Evolutionary conservation across 1,140 invertebrate genomes (phyloP), one percentile per base, ranked within the genome.

Genomic region (Bilobella aurantiaca): DNA sequence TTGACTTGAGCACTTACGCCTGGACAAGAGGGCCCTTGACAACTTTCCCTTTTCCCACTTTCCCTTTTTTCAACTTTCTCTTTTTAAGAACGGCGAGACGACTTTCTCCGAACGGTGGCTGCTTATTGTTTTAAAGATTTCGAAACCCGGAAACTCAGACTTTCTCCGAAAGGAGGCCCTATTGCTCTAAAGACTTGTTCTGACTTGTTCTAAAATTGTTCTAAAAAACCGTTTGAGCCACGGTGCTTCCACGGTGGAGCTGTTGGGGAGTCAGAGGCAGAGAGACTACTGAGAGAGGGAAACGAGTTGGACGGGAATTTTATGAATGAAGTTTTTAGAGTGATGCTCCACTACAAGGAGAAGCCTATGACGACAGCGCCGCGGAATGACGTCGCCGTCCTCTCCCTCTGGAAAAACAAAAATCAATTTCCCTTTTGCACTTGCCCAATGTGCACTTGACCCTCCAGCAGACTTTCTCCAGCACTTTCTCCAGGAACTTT

Each of bases 251-350:
- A 53, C 14, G 23, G 49, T 18, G 49, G 21, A 18, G 23, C 49
- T 53, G 5, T 12, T 16, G 49, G n/a, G n/a, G n/a, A 53, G 3
- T 23, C 12, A 23, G 21, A 14, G 23, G 49, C 14, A 5, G 49
- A 23, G 14, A 18, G 14, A 8, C 23, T 29, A 70, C 71, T 73
- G 68, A 73, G 57, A 64, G 68, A 70, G 65, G 67, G 63, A 67
- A 62, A 37, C 56, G 37, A 23, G 56, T 60, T n/a, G 23, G 58
- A 66, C 63, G 61, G 65, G 65, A 67, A 73, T 65, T 69, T 68
- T 70, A 70, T 70, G 69, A 70, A 70, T 70, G 71, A 67, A 72
- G 53, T 68, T 69, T 61, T 42, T n/a, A 16, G 14, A 53, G 25
- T 67, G 62, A 65, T 66, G 66, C 65, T 58, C 60, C 57, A 53